These are phyloP conservation scores for Blastomussa wellsi DNA, from an alignment of 92 coral and sea anemone genomes.

Conservation along the genomic window DNA sequence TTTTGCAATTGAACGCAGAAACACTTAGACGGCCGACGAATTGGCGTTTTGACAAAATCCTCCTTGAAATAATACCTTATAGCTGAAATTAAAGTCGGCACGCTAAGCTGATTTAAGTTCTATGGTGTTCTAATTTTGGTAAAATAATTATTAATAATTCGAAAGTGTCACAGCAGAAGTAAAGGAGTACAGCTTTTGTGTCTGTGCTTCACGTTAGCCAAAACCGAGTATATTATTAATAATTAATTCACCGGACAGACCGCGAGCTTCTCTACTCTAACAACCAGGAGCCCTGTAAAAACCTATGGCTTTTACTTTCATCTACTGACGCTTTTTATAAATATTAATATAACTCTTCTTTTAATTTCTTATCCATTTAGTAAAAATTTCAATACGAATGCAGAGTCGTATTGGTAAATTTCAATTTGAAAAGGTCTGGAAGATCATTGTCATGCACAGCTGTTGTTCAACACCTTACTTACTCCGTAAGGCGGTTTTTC, in stretches of 20 bases:
- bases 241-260: not conserved
- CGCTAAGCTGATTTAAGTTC: no score
- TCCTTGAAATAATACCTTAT: not conserved
- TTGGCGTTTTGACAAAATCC: not conserved
- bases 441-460: not conserved
- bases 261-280: not conserved
- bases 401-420: not conserved
- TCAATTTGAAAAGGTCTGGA: conserved; percentile 3
- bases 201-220: not conserved
- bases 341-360: not conserved
- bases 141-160: not conserved
- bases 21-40: no score
- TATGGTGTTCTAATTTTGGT: not conserved
- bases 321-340: not conserved
- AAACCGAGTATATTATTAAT: not conserved
- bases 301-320: not conserved
- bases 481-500: not conserved
- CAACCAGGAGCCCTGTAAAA: no score
- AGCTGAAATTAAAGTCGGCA: not conserved
- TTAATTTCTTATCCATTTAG: not conserved
- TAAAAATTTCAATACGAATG: not conserved
- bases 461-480: not conserved
- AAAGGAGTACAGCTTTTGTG: not conserved
- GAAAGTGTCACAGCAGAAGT: not conserved
- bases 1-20: not conserved